Evolutionary conservation across 1,140 invertebrate genomes (phyloP).

Genomic region (Orussus abietinus): DNA sequence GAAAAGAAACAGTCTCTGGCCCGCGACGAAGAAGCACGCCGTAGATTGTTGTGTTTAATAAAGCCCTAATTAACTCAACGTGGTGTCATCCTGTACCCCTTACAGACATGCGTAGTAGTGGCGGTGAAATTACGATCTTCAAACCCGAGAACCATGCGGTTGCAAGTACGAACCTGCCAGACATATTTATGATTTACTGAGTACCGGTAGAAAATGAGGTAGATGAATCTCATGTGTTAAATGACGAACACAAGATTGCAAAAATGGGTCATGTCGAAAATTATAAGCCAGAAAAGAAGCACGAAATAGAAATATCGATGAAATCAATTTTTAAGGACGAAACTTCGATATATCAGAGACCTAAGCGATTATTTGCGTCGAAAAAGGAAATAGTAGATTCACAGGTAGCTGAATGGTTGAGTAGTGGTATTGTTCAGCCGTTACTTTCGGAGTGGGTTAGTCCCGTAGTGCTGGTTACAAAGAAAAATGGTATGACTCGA

Average conservation of each 20-base stretch:
- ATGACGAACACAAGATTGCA: background rate
- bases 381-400: background rate
- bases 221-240: background rate
- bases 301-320: slow-evolving; percentile 1
- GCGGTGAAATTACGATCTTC: too few species aligned
- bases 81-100: too few species aligned
- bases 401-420: slow-evolving; percentile 8
- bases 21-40: too few species aligned
- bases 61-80: too few species aligned
- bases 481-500: slow-evolving; percentile 39
- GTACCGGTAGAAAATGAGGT: slow-evolving; percentile 5
- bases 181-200: too few species aligned
- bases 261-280: background rate
- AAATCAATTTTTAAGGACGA: slow-evolving; percentile 10
- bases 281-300: slow-evolving; percentile 7
- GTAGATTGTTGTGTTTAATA: too few species aligned
- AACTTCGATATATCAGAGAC: slow-evolving; percentile 2
- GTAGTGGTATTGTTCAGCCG: slow-evolving; percentile 14
- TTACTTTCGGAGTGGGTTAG: slow-evolving; percentile 44
- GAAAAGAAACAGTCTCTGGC: too few species aligned
- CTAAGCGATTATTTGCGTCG: background rate
- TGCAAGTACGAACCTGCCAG: too few species aligned
- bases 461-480: slow-evolving; percentile 47
- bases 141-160: too few species aligned
- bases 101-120: too few species aligned